Percentiles rank a stretch among this genome's conserved stretches.
These are phyloP conservation scores for Drosophila pegasa DNA, from an alignment of 2,888 invertebrate genomes.

Conservation along the genomic window DNA sequence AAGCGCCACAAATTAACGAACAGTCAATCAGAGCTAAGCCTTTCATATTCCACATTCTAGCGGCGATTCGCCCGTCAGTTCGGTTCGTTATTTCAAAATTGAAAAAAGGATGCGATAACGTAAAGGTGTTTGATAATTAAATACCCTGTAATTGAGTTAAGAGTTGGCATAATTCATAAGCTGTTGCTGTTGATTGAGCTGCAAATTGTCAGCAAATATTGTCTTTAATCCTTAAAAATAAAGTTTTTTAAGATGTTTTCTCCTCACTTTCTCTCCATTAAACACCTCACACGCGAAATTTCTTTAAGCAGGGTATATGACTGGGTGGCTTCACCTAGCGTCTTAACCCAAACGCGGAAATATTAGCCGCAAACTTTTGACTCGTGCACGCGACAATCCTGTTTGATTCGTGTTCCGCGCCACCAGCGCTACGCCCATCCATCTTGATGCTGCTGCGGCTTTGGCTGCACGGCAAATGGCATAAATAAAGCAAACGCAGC, in stretches of 20 bases:
- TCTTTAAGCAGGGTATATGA: constrained; percentile 9
- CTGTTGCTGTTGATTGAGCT: background rate
- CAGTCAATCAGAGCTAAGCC: constrained; percentile 49
- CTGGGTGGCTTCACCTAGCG: constrained; percentile 41
- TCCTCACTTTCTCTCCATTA: background rate
- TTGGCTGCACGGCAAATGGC: constrained; percentile 60
- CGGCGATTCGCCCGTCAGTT: constrained; percentile 34
- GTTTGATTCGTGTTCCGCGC: constrained; percentile 14
- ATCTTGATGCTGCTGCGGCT: constrained; percentile 20
- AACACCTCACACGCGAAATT: background rate
- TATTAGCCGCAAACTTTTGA: constrained; percentile 54
- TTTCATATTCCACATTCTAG: constrained; percentile 30
- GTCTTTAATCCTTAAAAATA: too few relatives aligned
- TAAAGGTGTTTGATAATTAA: background rate
- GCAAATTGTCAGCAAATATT: background rate
- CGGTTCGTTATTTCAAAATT: constrained; percentile 21
- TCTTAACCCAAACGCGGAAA: constrained; percentile 61
- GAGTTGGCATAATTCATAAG: background rate
- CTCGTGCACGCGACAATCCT: constrained; percentile 37
- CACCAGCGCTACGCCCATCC: constrained; percentile 12
- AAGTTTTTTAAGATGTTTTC: background rate
- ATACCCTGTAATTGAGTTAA: constrained; percentile 15
- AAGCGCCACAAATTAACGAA: constrained; percentile 34
- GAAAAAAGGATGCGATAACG: background rate
- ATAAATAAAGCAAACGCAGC: constrained; percentile 67